Conservation (phyloP, 2,888 invertebrate species). For the Andricus curvator region DNA sequence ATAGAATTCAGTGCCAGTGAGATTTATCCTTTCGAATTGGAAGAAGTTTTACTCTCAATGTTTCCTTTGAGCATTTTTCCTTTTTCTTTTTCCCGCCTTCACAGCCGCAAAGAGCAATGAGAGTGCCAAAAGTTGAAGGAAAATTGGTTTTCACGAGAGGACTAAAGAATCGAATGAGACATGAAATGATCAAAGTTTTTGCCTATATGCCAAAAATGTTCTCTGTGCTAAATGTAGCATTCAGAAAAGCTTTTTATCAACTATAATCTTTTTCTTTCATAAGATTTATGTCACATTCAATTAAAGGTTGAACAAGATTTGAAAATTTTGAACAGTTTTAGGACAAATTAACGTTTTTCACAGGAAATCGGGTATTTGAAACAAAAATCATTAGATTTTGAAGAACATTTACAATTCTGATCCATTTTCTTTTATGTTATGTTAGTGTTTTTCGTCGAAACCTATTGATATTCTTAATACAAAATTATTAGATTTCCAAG, state of each 20-base stretch:
- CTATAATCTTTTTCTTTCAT: not conserved
- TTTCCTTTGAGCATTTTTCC: slow-evolving; percentile 25
- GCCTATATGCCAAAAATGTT: not conserved
- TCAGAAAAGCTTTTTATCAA: not conserved
- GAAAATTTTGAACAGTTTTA: too few relatives aligned
- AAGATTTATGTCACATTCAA: not conserved
- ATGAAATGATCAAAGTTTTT: slow-evolving; percentile 33
- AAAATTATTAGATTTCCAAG: too few relatives aligned
- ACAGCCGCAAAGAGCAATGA: slow-evolving; percentile 27
- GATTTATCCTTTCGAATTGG: slow-evolving; percentile 27
- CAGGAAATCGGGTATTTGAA: too few relatives aligned
- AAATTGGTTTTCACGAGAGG: slow-evolving; percentile 36
- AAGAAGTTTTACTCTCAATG: slow-evolving; percentile 35
- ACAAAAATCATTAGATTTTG: too few relatives aligned
- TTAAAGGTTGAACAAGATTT: too few relatives aligned
- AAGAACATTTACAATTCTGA: too few relatives aligned
- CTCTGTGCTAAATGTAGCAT: not conserved
- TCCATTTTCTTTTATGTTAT: too few relatives aligned
- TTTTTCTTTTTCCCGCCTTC: slow-evolving; percentile 14
- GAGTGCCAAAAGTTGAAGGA: slow-evolving; percentile 32
- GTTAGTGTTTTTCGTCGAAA: too few relatives aligned
- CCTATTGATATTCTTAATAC: too few relatives aligned
- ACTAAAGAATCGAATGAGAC: slow-evolving; percentile 31
- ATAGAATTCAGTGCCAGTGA: slow-evolving; percentile 23
- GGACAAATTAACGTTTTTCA: too few relatives aligned